Conservation (phyloP, 1,140 invertebrate species). For the Andrena cerasifolii region DNA sequence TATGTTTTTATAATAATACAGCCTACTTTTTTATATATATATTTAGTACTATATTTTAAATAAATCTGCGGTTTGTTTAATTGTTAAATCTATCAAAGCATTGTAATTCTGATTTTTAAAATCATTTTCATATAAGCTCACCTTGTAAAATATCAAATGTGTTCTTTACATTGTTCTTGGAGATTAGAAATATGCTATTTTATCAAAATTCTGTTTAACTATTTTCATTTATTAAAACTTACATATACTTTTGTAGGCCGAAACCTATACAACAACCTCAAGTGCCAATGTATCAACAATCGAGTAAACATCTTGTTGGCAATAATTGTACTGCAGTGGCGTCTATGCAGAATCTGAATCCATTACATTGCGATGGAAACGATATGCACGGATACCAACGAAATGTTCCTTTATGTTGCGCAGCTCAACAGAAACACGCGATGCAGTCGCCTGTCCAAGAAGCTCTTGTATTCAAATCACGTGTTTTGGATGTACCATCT, state of each 20-base stretch:
- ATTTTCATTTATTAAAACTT: neutral
- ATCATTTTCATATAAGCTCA: no score
- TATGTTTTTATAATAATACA: no score
- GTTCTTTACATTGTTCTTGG: no score
- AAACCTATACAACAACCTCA: conserved; percentile 35
- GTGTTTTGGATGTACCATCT: conserved; percentile 83
- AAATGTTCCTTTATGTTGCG: conserved; percentile 16
- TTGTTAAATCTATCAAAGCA: no score
- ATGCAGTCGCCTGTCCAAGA: conserved; percentile 57
- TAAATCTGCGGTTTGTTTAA: no score
- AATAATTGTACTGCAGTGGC: conserved; percentile 36
- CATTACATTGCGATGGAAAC: conserved; percentile 22
- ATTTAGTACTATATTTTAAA: neutral
- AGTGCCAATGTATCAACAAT: conserved; percentile 34
- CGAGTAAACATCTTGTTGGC: conserved; percentile 26
- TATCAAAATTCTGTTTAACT: no score
- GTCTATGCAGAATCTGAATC: conserved; percentile 21
- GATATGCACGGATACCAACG: conserved; percentile 29
- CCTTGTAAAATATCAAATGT: no score
- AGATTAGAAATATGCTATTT: no score
- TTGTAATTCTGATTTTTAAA: no score
- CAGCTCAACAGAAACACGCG: conserved; percentile 41
- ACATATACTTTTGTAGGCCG: conserved; percentile 1
- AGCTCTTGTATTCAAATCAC: conserved; percentile 84
- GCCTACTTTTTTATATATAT: neutral